A percentile compares a stretch with the other conserved stretches of the same genome.
phyloP scores from a whole-genome alignment of 1,140 invertebrate genomes.

The Ips typographus region DNA sequence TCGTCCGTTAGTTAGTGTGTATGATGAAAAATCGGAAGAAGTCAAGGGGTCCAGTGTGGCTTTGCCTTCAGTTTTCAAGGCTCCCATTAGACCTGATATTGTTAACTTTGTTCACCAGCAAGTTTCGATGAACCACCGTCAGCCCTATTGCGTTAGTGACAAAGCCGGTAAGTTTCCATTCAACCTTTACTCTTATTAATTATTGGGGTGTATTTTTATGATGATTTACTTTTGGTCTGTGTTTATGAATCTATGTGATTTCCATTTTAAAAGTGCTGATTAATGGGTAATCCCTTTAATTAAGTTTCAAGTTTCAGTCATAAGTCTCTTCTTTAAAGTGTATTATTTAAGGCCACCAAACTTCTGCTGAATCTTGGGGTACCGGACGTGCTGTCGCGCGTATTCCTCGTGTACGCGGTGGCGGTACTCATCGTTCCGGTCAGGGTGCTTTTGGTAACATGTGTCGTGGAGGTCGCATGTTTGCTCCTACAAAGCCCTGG shows the following conservation, averaged over 20 bases:
- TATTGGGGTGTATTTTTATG: conserved; percentile 18
- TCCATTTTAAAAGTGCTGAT: conserved; percentile 23
- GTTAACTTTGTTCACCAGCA: conserved; percentile 97
- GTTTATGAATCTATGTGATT: conserved; percentile 40
- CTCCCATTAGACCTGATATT: conserved; percentile 96
- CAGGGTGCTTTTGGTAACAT: conserved; percentile 99
- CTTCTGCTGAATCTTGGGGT: conserved; percentile 99
- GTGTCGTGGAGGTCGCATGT: conserved; percentile 99
- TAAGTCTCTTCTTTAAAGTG: too few relatives aligned
- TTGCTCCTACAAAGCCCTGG: conserved; percentile 98
- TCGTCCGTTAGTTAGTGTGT: conserved; percentile 91
- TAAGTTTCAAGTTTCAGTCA: too few relatives aligned
- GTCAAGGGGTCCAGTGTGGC: conserved; percentile 71
- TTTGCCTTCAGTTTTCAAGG: conserved; percentile 94
- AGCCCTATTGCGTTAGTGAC: conserved; percentile 96
- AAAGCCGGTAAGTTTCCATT: conserved; percentile 78
- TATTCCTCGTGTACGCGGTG: conserved; percentile 99
- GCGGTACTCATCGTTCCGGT: conserved; percentile 98
- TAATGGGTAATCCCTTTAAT: background rate
- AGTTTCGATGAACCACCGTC: conserved; percentile 92
- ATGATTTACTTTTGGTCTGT: conserved; percentile 47
- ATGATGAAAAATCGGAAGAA: conserved; percentile 90
- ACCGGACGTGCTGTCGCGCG: conserved; percentile 99
- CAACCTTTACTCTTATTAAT: too few relatives aligned
- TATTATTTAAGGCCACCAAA: conserved; percentile 87